These are phyloP conservation scores for Drosophila limbata DNA, from an alignment of 2,888 invertebrate species.

Conservation along the genomic window DNA sequence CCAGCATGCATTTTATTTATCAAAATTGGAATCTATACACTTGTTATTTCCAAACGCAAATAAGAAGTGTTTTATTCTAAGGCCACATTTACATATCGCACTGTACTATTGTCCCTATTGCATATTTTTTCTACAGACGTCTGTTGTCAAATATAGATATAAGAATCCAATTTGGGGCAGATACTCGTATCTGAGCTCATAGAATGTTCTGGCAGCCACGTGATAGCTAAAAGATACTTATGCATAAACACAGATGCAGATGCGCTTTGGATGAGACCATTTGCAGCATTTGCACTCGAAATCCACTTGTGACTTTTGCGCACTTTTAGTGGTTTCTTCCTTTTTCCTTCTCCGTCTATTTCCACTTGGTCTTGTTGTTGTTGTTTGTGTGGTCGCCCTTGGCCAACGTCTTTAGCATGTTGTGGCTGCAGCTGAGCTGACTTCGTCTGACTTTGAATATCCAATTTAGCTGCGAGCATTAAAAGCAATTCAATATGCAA, in stretches of 20 bases:
- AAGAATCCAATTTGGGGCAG: slow-evolving; percentile 60
- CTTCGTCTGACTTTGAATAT: slow-evolving; percentile 49
- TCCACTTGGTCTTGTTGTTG: neutral
- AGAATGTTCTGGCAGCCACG: slow-evolving; percentile 26
- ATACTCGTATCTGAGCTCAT: slow-evolving; percentile 4
- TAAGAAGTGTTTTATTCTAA: slow-evolving; percentile 2
- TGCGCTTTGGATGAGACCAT: slow-evolving; percentile 34
- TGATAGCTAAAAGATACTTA: slow-evolving; percentile 25
- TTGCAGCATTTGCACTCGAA: slow-evolving; percentile 50
- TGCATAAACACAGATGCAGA: slow-evolving; percentile 47
- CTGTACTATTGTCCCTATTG: neutral
- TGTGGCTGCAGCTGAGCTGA: slow-evolving; percentile 16
- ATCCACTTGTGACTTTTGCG: slow-evolving; percentile 71
- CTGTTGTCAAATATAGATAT: slow-evolving; percentile 26
- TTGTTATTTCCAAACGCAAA: slow-evolving; percentile 1
- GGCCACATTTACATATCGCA: slow-evolving; percentile 10
- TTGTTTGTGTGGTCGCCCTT: slow-evolving; percentile 3
- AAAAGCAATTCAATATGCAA: slow-evolving; percentile 52
- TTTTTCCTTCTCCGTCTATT: neutral
- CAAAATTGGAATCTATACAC: neutral
- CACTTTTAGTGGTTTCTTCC: slow-evolving; percentile 29
- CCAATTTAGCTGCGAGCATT: slow-evolving; percentile 48
- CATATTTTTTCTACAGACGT: slow-evolving; percentile 15
- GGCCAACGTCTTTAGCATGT: slow-evolving; percentile 29
- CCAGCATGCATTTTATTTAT: slow-evolving; percentile 1